Base-by-base conservation (phyloP, 2,113 vertebrate species). In the Colinus virginianus region DNA sequence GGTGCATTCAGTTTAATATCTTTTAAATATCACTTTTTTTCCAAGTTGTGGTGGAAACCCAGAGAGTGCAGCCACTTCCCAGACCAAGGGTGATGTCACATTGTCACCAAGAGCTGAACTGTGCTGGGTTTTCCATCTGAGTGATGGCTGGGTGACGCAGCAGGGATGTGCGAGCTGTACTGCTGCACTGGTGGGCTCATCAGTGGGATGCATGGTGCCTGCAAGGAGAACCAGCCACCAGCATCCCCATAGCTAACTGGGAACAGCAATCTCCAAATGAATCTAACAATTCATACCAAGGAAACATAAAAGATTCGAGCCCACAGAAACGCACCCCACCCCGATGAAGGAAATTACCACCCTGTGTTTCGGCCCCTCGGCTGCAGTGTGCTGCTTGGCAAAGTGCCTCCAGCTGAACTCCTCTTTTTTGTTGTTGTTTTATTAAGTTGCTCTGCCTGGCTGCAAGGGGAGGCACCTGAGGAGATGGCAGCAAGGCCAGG, bases 281-380 rank as follows among this genome's bases (percentile, higher is more conserved):
- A 92, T 89, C 91, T 89, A 71, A 84, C 84, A 71, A 66, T 49
- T 87, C 87, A 53, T 67, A 79, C 75, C 78, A 79, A 66, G 90
- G 84, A 95, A 96, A 91, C 75, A 58, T 16, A 78, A 79, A 72
- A 82, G 58, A 76, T 89, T 78, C 43, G 62, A 95, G 84, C 87
- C 87, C 75, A 68, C 74, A 93, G 91, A 87, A 95, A 95, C 42
- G 67, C 75, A 95, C 81, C 71, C 94, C 94, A 46, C 87, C 85
- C 93, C 10, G 0, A 25, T 0, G 71, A 87, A 90, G 96, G 90
- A 91, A 95, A 92, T 87, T 58, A 84, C 93, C 78, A 30, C 75
- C 84, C 91, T 87, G 77, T 0, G 2, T 25, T 91, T 84, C 89
- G 89, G 81, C 84, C 93, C 63, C 87, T 91, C 62, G 0, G 2